These are phyloP conservation scores for Salmo trutta DNA, from an alignment of 2,797 vertebrate species.

Conservation along the genomic window DNA sequence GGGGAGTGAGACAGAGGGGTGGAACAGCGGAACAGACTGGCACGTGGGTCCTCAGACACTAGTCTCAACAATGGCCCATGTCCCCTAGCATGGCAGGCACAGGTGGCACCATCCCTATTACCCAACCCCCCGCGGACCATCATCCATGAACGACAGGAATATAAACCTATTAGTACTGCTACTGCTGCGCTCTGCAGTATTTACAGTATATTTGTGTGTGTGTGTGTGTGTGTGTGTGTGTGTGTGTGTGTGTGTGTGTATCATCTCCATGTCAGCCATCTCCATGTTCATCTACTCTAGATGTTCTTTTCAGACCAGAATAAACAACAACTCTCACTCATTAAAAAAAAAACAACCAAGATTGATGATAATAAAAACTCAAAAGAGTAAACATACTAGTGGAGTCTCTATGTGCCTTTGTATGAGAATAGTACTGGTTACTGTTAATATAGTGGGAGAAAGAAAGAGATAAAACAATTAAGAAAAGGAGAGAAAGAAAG, in stretches of 20 bases:
- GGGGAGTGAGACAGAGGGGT: slow-evolving; percentile 15
- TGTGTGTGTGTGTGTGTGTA: not conserved
- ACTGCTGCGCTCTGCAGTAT: slow-evolving; percentile 29
- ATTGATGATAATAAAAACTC: not conserved
- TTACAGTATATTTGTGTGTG: not conserved
- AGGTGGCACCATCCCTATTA: slow-evolving; percentile 63
- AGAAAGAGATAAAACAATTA: slow-evolving; percentile 23
- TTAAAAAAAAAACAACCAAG: slow-evolving; percentile 8
- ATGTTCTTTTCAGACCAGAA: slow-evolving; percentile 4
- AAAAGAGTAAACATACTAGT: slow-evolving; percentile 17
- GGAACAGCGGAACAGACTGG: not conserved
- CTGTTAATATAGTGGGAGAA: not conserved
- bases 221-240: not conserved
- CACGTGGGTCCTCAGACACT: slow-evolving; percentile 38
- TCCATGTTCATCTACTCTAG: not conserved
- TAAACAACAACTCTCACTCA: slow-evolving; percentile 1
- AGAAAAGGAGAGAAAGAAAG: slow-evolving; percentile 32
- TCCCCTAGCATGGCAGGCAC: slow-evolving; percentile 40
- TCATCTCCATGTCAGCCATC: not conserved
- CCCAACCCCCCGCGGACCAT: slow-evolving; percentile 39
- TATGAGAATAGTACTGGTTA: not conserved
- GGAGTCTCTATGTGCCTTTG: not conserved
- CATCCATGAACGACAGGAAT: slow-evolving; percentile 36
- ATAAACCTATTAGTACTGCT: slow-evolving; percentile 46
- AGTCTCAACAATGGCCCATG: slow-evolving; percentile 35